These are phyloP conservation scores for Arrhopalites spinosus DNA, from an alignment of 2,888 invertebrate species.

Conservation along the genomic window DNA sequence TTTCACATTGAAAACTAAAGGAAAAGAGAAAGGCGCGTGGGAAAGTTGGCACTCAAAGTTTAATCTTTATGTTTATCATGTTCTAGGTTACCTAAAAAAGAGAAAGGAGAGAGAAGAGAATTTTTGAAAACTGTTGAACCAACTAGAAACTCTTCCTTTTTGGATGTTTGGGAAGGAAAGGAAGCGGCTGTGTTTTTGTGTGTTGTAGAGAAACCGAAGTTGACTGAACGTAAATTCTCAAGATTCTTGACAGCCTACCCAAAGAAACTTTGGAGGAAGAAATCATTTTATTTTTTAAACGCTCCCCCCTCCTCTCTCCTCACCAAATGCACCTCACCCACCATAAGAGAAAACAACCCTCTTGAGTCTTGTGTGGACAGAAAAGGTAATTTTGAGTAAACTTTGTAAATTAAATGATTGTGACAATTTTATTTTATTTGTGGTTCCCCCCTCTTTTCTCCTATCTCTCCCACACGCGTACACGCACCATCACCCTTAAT, in stretches of 20 bases:
- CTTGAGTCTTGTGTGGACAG: not conserved
- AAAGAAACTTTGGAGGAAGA: conserved; percentile 16
- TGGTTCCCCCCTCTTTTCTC: not conserved
- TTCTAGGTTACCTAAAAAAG: conserved; percentile 5
- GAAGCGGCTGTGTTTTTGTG: not conserved
- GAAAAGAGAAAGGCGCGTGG: not conserved
- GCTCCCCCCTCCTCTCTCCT: not conserved
- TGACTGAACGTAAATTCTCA: conserved; percentile 7
- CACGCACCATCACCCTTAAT: no score
- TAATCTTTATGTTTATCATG: conserved; percentile 27
- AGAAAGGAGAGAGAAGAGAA: conserved; percentile 6
- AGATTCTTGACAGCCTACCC: conserved; percentile 22
- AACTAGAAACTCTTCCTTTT: not conserved
- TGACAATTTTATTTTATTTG: conserved; percentile 10
- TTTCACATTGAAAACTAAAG: no score
- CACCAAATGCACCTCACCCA: not conserved
- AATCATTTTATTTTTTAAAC: conserved; percentile 23
- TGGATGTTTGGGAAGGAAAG: not conserved
- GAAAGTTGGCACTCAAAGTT: conserved; percentile 32
- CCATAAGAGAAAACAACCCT: not conserved
- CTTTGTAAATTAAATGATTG: conserved; percentile 30
- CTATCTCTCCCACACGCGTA: not conserved
- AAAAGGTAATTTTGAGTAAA: conserved; percentile 29
- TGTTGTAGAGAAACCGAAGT: not conserved
- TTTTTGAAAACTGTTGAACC: conserved; percentile 15